These are phyloP conservation scores for Heterocephalus glaber DNA, from an alignment of 2,113 vertebrate genomes.

Conservation along the genomic window DNA sequence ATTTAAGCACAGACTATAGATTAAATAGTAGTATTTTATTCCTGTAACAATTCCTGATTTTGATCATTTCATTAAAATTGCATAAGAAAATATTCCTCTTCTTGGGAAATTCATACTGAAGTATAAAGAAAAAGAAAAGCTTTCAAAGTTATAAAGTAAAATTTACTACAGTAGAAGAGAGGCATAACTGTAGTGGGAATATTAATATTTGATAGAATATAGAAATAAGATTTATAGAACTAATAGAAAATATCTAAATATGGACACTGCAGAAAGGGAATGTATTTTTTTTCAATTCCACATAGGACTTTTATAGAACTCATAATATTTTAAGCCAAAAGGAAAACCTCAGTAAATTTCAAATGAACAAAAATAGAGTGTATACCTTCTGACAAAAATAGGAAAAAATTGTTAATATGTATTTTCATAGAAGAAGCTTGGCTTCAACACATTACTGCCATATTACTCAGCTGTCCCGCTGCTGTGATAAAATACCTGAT, in stretches of 20 bases:
- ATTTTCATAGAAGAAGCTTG: neutral
- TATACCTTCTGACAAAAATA: neutral
- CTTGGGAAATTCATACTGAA: neutral
- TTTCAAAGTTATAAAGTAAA: conserved; percentile 19
- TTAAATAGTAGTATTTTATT: neutral
- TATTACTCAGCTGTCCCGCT: neutral
- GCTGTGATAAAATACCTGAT: neutral
- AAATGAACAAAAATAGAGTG: neutral
- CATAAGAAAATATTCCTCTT: neutral
- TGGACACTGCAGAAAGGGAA: neutral
- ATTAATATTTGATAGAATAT: neutral
- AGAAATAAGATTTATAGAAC: neutral
- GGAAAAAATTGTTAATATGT: neutral
- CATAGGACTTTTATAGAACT: neutral
- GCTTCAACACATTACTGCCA: neutral
- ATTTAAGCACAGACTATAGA: neutral
- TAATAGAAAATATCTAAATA: conserved; percentile 4
- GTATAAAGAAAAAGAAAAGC: neutral
- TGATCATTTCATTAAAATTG: neutral
- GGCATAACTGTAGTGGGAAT: neutral
- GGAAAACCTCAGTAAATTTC: neutral
- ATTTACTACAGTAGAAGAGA: neutral
- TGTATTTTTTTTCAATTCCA: neutral
- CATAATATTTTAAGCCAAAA: neutral
- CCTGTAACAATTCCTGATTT: neutral